These are phyloP conservation scores for Melipona quadrifasciata DNA, from an alignment of 1,140 invertebrate species.

Conservation along the genomic window DNA sequence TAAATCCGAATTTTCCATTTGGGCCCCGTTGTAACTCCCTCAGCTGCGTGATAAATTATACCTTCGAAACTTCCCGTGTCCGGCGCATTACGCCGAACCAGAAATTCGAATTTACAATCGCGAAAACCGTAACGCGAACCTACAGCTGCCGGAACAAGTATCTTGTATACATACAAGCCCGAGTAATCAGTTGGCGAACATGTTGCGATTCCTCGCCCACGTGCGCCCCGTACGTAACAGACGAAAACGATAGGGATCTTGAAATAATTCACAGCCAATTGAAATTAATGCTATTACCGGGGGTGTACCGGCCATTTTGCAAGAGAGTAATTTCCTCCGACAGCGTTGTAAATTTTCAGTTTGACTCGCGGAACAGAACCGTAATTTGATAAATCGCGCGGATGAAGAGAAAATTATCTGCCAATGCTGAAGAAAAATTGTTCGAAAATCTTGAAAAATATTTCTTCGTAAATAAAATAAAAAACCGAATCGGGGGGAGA, in stretches of 20 bases:
- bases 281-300: not conserved
- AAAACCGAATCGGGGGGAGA: not conserved
- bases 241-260: not conserved
- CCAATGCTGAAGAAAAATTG: too few relatives aligned
- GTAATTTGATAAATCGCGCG: too few relatives aligned
- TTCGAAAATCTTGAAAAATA: too few relatives aligned
- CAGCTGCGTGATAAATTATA: not conserved
- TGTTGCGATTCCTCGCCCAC: not conserved
- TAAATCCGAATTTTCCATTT: slow-evolving; percentile 18
- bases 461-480: too few relatives aligned
- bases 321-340: not conserved
- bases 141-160: not conserved
- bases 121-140: slow-evolving; percentile 22
- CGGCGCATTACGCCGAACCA: not conserved
- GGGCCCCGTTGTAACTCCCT: not conserved
- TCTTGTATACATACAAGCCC: not conserved
- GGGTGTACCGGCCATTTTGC: not conserved
- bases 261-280: not conserved
- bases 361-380: too few relatives aligned
- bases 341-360: not conserved
- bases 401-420: too few relatives aligned
- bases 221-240: not conserved
- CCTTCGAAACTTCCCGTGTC: slow-evolving; percentile 5
- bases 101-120: slow-evolving; percentile 34
- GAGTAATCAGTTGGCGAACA: not conserved